Conservation (phyloP, 1,140 invertebrate genomes). For the Andricus grossulariae region DNA sequence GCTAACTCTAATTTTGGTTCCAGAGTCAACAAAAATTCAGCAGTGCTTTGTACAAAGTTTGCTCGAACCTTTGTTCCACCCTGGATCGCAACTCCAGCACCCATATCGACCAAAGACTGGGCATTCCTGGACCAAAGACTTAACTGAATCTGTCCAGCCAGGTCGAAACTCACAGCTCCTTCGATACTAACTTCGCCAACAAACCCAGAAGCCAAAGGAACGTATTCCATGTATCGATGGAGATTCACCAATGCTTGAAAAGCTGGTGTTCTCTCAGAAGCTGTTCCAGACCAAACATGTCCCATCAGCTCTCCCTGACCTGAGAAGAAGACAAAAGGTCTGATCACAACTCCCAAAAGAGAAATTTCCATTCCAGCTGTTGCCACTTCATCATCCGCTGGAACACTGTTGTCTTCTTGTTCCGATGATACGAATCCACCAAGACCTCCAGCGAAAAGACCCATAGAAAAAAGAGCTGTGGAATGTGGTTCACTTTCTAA, state of each 20-base stretch:
- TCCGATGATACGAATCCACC: constrained; percentile 80
- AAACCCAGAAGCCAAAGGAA: constrained; percentile 86
- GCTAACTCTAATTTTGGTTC: constrained; percentile 85
- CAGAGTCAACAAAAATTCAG: constrained; percentile 83
- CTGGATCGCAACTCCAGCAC: constrained; percentile 82
- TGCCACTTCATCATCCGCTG: constrained; percentile 77
- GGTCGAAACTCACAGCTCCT: constrained; percentile 87
- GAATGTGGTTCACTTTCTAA: constrained; percentile 76
- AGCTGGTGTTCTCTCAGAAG: constrained; percentile 87
- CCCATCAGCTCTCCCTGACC: constrained; percentile 92
- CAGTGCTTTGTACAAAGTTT: constrained; percentile 81
- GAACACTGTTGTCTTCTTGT: constrained; percentile 66
- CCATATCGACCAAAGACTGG: constrained; percentile 86
- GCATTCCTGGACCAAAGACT: constrained; percentile 93
- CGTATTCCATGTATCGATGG: constrained; percentile 83
- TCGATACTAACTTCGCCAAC: constrained; percentile 82
- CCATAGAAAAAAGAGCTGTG: constrained; percentile 79
- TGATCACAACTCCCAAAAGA: constrained; percentile 85
- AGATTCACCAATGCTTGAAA: constrained; percentile 85
- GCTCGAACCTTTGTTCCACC: constrained; percentile 82
- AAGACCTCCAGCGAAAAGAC: constrained; percentile 88
- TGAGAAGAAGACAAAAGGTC: constrained; percentile 90
- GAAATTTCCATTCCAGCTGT: constrained; percentile 91
- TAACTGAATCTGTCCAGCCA: constrained; percentile 89
- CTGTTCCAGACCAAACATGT: constrained; percentile 91